Evolutionary conservation across 2,113 vertebrate species (phyloP).

Genomic region (Psettodes erumei): DNA sequence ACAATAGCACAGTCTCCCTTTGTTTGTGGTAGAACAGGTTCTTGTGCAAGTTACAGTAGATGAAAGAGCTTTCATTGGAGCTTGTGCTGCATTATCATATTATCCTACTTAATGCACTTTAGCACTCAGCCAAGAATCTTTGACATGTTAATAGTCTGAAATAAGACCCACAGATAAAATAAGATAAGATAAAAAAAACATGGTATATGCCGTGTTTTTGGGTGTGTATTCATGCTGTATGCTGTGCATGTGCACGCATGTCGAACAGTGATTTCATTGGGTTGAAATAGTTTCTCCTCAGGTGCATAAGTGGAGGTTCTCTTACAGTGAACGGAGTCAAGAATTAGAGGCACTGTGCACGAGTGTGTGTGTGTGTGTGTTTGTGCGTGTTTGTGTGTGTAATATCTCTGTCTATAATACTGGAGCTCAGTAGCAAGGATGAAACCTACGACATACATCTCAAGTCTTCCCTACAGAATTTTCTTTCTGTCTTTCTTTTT

Average conservation of each 20-base stretch:
- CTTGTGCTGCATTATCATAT: conserved; percentile 35
- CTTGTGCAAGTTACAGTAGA: conserved; percentile 30
- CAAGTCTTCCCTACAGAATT: too few species aligned
- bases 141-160: conserved; percentile 54
- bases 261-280: conserved; percentile 5
- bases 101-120: conserved; percentile 47
- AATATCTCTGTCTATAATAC: not conserved
- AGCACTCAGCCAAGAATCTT: conserved; percentile 43
- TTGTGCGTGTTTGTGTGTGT: too few species aligned
- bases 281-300: conserved; percentile 31
- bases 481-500: too few species aligned
- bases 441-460: not conserved
- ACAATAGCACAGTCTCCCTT: conserved; percentile 41
- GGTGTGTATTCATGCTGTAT: conserved; percentile 14
- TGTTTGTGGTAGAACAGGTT: conserved; percentile 62
- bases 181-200: not conserved
- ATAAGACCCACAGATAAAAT: conserved; percentile 41
- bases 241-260: conserved; percentile 4
- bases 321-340: not conserved
- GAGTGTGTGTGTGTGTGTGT: not conserved
- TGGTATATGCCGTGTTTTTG: not conserved
- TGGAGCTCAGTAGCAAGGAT: not conserved
- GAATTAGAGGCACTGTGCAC: not conserved
- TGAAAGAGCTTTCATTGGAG: conserved; percentile 18
- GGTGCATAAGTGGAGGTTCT: too few species aligned